These are phyloP conservation scores for Allophyes oxyacanthae DNA, from an alignment of 2,888 invertebrate species.

Conservation along the genomic window DNA sequence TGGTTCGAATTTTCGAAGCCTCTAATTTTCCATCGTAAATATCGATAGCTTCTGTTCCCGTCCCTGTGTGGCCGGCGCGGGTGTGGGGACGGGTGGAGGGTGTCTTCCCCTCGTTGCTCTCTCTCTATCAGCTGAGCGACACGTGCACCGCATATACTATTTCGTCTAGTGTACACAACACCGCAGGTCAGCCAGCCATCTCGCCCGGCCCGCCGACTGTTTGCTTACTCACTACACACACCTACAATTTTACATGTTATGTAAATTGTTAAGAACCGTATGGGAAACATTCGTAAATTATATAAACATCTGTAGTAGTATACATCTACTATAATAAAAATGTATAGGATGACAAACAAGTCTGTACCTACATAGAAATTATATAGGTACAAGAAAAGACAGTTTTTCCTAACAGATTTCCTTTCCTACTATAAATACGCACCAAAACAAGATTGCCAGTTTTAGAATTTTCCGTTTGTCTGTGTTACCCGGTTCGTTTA, in stretches of 20 bases:
- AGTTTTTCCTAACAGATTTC: too few species aligned
- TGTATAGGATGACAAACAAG: too few species aligned
- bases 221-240: conserved; percentile 47
- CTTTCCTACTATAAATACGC: too few species aligned
- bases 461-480: too few species aligned
- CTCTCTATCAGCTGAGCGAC: conserved; percentile 86
- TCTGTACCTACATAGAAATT: too few species aligned
- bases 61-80: conserved; percentile 28
- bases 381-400: too few species aligned
- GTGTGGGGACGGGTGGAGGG: conserved; percentile 64
- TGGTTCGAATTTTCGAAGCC: not conserved
- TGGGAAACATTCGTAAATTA: conserved; percentile 51
- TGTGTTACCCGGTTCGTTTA: too few species aligned
- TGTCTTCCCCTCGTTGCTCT: conserved; percentile 69
- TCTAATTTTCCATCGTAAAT: conserved; percentile 5
- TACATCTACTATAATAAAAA: not conserved
- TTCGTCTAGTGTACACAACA: conserved; percentile 75
- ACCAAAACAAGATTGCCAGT: too few species aligned
- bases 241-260: conserved; percentile 44
- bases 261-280: conserved; percentile 50
- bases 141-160: conserved; percentile 81
- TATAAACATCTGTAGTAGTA: conserved; percentile 38
- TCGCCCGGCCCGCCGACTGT: conserved; percentile 20
- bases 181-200: conserved; percentile 46
- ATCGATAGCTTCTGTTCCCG: conserved; percentile 45